Evolutionary conservation across 2,113 vertebrate species (phyloP), one percentile per base, ranked within the genome.

Genomic region (Sinosuthora webbiana): DNA sequence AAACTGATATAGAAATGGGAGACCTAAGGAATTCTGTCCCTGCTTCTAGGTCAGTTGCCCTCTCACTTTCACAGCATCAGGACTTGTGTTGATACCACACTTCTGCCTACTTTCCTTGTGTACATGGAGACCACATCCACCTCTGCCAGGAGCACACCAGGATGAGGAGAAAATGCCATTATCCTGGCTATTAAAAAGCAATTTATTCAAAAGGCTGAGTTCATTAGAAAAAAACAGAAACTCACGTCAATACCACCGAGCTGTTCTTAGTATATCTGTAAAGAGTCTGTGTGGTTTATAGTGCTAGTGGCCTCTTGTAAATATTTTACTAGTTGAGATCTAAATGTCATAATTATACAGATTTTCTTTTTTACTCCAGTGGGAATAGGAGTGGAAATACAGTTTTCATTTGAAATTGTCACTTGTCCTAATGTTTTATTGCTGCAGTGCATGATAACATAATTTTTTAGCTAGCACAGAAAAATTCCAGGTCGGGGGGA

Each of bases 21-120:
- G 1, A 59, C 13, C 2, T n/a, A 57, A 50, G 27, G 49, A 75
- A 81, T 78, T 82, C 44, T 67, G 15, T n/a, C 14, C 10, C 30
- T 37, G 22, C 6, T 50, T n/a, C 44, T 83, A 52, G 41, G 16
- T 28, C 9, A 2, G 10, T 30, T 60, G 11, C 9, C 15, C 12
- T 65, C 24, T n/a, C 30, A 31, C 77, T 69, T 53, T 23, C 55
- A 25, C 28, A 39, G 7, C 10, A 81, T 39, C 73, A 77, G 31
- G 5, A 10, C 0, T 0, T 3, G 8, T 55, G 35, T 31, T 4
- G 0, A 35, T 41, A 42, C 2, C 44, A 12, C 24, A 41, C 7
- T 3, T 31, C 45, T 78, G 11, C 19, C 50, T 21, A 25, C 16
- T 31, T 56, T 82, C 14, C 12, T 84, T 28, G 21, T 23, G 5